Evolutionary conservation across 1,140 invertebrate species (phyloP).

Genomic region (Hylyphantes graminicola): DNA sequence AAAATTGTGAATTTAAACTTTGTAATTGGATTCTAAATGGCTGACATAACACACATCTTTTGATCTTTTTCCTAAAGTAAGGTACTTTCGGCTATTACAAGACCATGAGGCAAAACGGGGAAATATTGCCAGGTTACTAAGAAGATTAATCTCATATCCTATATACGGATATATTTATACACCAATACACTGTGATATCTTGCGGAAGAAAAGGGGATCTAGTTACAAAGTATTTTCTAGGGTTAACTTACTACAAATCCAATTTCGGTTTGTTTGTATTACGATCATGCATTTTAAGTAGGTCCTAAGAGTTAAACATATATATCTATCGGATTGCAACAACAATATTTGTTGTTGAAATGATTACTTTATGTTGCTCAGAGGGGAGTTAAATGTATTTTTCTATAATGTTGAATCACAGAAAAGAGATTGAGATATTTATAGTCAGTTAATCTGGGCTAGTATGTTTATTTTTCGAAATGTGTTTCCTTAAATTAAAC

Average conservation of each 20-base stretch:
- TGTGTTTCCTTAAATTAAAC: too few species aligned
- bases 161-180: conserved; percentile 37
- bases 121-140: conserved; percentile 21
- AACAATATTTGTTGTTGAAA: too few species aligned
- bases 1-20: not conserved
- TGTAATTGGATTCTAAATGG: conserved; percentile 24
- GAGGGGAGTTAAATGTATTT: too few species aligned
- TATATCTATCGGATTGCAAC: too few species aligned
- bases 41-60: conserved; percentile 24
- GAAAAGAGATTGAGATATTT: too few species aligned
- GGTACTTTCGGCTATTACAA: conserved; percentile 3
- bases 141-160: conserved; percentile 14
- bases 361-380: too few species aligned
- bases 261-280: not conserved
- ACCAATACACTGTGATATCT: not conserved
- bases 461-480: too few species aligned
- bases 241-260: not conserved
- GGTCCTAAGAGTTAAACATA: too few species aligned
- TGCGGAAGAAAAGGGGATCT: not conserved
- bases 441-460: too few species aligned
- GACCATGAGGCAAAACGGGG: too few species aligned
- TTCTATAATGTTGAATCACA: too few species aligned
- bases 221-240: conserved; percentile 7
- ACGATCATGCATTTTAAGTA: too few species aligned
- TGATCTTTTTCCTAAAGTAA: conserved; percentile 15